These are phyloP conservation scores for Eledona agricola DNA, from an alignment of 2,888 invertebrate genomes.

Conservation along the genomic window DNA sequence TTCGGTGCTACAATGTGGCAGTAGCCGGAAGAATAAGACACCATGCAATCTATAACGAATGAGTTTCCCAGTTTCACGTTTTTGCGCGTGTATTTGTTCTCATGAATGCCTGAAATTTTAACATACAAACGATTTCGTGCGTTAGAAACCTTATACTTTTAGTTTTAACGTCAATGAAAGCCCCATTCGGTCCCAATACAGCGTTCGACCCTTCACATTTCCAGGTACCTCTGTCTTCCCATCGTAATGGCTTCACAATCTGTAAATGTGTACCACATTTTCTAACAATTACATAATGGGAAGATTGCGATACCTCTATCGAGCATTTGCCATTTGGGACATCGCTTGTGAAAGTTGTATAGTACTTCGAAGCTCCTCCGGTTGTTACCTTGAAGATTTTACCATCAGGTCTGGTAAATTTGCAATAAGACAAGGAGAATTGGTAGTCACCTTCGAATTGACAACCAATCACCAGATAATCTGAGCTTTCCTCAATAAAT, in stretches of 20 bases:
- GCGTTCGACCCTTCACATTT: conserved; percentile 22
- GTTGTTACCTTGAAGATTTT: conserved; percentile 9
- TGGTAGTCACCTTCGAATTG: conserved; percentile 13
- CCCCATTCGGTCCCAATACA: not conserved
- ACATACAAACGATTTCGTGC: too few relatives aligned
- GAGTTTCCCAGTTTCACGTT: conserved; percentile 20
- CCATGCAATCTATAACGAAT: conserved; percentile 35
- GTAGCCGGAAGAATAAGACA: conserved; percentile 37
- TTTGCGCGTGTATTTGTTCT: conserved; percentile 19
- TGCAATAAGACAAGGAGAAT: conserved; percentile 18
- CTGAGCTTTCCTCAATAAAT: not conserved
- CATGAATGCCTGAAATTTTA: too few relatives aligned
- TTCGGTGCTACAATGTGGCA: conserved; percentile 38
- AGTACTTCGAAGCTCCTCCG: conserved; percentile 31
- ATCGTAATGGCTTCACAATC: conserved; percentile 38
- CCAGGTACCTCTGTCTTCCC: conserved; percentile 39
- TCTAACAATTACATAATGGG: too few relatives aligned
- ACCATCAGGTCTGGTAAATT: conserved; percentile 35
- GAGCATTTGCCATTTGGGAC: conserved; percentile 33
- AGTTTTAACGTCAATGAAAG: conserved; percentile 5
- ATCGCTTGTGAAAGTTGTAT: conserved; percentile 36
- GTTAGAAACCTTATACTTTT: conserved; percentile 20
- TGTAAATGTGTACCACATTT: conserved; percentile 7
- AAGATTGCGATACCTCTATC: conserved; percentile 33
- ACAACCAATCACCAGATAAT: conserved; percentile 36